phyloP scores from a whole-genome alignment of 2,113 vertebrate genomes.

The Clarias gariepinus region DNA sequence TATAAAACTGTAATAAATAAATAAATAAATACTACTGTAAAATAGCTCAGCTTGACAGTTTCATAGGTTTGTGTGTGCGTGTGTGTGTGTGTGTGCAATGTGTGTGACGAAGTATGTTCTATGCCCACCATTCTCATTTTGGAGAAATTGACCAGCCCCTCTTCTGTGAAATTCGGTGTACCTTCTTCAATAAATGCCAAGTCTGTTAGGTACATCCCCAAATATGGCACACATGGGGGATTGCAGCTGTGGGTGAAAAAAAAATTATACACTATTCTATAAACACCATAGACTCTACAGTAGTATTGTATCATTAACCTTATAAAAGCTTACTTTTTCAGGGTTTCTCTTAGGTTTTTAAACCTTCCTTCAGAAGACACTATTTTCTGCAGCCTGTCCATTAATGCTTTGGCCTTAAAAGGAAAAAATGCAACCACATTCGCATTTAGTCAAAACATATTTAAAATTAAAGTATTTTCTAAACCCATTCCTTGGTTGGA shows the following conservation, averaged over 20 bases:
- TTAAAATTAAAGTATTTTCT: neutral
- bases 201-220: conserved; percentile 98
- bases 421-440: neutral
- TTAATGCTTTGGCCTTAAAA: conserved; percentile 88
- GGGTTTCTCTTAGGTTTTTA: conserved; percentile 97
- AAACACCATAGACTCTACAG: neutral
- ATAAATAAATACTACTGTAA: neutral
- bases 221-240: conserved; percentile 93
- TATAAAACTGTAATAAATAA: no score
- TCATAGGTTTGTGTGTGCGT: no score
- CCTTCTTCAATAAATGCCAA: conserved; percentile 98
- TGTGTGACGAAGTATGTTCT: neutral
- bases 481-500: neutral
- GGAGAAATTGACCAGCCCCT: conserved; percentile 98
- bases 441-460: neutral
- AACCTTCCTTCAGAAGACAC: conserved; percentile 98
- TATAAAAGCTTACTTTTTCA: conserved; percentile 86
- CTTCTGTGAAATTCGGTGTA: conserved; percentile 97
- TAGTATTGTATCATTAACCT: no score
- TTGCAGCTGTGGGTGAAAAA: conserved; percentile 83
- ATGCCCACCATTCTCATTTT: conserved; percentile 96
- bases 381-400: conserved; percentile 98
- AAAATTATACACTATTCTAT: no score
- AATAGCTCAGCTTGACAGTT: neutral
- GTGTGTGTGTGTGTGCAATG: no score